phyloP scores from a whole-genome alignment of 2,888 invertebrate species.

The Anthophora plumipes region DNA sequence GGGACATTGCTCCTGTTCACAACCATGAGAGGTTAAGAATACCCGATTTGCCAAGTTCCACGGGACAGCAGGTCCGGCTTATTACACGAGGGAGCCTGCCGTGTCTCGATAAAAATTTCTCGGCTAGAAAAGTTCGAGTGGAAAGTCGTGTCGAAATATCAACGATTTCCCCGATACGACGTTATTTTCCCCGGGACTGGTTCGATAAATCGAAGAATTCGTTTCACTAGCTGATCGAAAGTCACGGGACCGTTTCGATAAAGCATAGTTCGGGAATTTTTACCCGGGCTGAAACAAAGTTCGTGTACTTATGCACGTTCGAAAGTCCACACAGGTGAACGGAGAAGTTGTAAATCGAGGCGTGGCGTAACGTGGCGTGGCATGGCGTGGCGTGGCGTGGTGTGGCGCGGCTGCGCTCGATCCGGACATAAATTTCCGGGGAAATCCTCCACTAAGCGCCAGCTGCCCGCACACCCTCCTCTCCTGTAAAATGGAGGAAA shows the following conservation, averaged over 20 bases:
- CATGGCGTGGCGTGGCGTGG: constrained; percentile 31
- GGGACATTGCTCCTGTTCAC: too few relatives aligned
- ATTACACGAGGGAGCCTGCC: constrained; percentile 33
- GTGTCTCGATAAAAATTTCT: constrained; percentile 16
- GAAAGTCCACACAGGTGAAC: constrained; percentile 65
- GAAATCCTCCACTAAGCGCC: constrained; percentile 75
- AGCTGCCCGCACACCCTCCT: constrained; percentile 68
- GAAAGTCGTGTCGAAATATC: constrained; percentile 49
- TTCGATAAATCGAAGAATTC: constrained; percentile 42
- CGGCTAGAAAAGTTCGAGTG: constrained; percentile 48
- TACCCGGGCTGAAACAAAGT: constrained; percentile 48
- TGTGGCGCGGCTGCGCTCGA: constrained; percentile 67
- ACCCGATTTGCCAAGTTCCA: constrained; percentile 10
- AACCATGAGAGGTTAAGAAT: too few relatives aligned
- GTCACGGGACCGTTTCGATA: constrained; percentile 34
- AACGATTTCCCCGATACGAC: constrained; percentile 16
- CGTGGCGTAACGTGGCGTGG: constrained; percentile 3
- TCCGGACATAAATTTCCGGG: constrained; percentile 73
- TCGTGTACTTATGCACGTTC: constrained; percentile 49
- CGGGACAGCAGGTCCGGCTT: constrained; percentile 9
- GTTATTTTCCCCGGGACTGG: neutral
- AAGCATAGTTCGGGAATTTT: constrained; percentile 21
- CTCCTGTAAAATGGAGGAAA: constrained; percentile 59
- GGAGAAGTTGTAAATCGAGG: constrained; percentile 67
- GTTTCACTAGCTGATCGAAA: constrained; percentile 6